phyloP scores from a whole-genome alignment of 2,888 invertebrate species.

The Luperina testacea region DNA sequence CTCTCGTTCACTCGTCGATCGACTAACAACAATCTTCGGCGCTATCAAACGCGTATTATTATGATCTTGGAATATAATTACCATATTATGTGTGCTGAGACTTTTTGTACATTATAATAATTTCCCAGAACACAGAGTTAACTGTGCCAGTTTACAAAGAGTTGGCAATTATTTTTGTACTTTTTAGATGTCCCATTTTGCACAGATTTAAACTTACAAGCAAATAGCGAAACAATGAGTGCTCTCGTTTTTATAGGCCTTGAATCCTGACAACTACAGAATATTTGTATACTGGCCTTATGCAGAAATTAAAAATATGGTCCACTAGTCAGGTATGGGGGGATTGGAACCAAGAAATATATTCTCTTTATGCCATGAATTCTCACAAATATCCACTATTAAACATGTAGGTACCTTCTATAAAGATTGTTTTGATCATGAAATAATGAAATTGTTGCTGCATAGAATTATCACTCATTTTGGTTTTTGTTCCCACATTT shows the following conservation, averaged over 20 bases:
- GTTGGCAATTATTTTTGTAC: slow-evolving; percentile 20
- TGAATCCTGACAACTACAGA: neutral
- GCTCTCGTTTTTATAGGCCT: neutral
- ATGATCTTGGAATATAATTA: slow-evolving; percentile 56
- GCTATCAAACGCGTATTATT: slow-evolving; percentile 44
- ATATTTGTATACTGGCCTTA: neutral
- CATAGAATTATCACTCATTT: neutral
- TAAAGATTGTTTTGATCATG: neutral
- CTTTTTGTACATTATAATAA: slow-evolving; percentile 52
- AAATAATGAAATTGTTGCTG: neutral
- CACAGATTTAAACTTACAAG: slow-evolving; percentile 9
- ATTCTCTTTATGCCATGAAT: neutral
- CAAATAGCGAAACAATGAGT: slow-evolving; percentile 11
- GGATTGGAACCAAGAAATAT: neutral
- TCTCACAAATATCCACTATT: neutral
- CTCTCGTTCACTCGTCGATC: slow-evolving; percentile 40
- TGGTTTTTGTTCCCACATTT: slow-evolving; percentile 54
- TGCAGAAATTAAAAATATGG: neutral
- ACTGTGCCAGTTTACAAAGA: slow-evolving; percentile 38
- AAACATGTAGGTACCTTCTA: neutral
- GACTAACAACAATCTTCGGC: slow-evolving; percentile 41
- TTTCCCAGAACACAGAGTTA: slow-evolving; percentile 52
- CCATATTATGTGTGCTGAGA: slow-evolving; percentile 55
- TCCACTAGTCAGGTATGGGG: neutral
- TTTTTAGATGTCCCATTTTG: slow-evolving; percentile 10